phyloP scores from a whole-genome alignment of 2,113 vertebrate species.

The Acanthochromis polyacanthus region DNA sequence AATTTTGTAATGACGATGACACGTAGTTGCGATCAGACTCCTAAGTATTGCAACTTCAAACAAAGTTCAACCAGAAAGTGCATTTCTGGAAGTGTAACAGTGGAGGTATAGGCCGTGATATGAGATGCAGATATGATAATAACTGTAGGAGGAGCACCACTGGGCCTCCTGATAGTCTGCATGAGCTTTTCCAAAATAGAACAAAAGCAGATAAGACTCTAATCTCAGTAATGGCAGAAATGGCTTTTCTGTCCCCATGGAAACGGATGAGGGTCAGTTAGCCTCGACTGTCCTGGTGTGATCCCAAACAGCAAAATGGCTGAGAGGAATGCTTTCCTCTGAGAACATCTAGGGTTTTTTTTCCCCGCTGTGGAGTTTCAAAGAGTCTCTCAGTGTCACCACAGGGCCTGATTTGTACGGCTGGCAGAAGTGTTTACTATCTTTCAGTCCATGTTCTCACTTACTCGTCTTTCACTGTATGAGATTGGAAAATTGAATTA shows the following conservation, averaged over 20 bases:
- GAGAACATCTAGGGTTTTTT: background rate
- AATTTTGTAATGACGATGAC: slow-evolving; percentile 5
- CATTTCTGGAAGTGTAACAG: slow-evolving; percentile 28
- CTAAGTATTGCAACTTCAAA: background rate
- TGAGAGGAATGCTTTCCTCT: slow-evolving; percentile 3
- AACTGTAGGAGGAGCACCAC: slow-evolving; percentile 31
- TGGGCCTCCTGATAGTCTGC: slow-evolving; percentile 33
- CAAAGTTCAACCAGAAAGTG: slow-evolving; percentile 17
- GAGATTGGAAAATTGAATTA: slow-evolving; percentile 8
- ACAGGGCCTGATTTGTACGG: background rate
- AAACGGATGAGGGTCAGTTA: slow-evolving; percentile 75
- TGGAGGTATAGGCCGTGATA: slow-evolving; percentile 17
- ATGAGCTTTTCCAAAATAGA: slow-evolving; percentile 66
- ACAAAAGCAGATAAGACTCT: slow-evolving; percentile 76
- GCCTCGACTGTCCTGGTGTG: slow-evolving; percentile 51
- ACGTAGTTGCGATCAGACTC: background rate
- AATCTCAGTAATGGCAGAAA: slow-evolving; percentile 78
- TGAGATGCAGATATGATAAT: slow-evolving; percentile 60
- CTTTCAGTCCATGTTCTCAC: slow-evolving; percentile 4
- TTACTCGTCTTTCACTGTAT: background rate
- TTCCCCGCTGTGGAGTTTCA: background rate
- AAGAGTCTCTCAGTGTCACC: slow-evolving; percentile 12
- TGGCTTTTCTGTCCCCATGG: slow-evolving; percentile 76
- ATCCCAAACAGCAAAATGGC: slow-evolving; percentile 47
- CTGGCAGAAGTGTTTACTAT: background rate